Conservation (phyloP, 2,888 invertebrate species). For the Cryptocephalus primarius region DNA sequence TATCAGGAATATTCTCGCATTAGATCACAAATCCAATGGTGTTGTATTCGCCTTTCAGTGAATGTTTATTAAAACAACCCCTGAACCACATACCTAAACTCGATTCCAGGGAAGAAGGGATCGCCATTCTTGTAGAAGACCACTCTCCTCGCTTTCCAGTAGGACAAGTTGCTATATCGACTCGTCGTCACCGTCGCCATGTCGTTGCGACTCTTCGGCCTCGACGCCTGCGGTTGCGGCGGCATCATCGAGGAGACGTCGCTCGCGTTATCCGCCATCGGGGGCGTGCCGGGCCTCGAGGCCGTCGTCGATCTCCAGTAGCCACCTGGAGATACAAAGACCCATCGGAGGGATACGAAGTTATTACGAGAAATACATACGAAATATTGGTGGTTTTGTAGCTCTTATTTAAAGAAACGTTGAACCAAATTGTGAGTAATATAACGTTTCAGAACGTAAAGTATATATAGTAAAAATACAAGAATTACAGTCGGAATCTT, state of each 20-base stretch:
- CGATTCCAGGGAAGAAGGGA: slow-evolving; percentile 81
- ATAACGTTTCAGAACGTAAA: no score
- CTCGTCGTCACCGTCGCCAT: slow-evolving; percentile 35
- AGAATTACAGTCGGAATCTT: no score
- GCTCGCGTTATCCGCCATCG: slow-evolving; percentile 48
- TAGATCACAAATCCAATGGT: no score
- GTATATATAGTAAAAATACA: no score
- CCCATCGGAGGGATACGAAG: no score
- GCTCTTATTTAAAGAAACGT: no score
- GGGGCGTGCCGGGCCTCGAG: slow-evolving; percentile 42
- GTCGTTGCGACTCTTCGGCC: slow-evolving; percentile 43
- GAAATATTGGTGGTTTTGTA: no score
- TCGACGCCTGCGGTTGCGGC: slow-evolving; percentile 42
- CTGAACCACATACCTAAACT: slow-evolving; percentile 48
- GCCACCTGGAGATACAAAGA: slow-evolving; percentile 27
- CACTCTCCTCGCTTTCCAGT: slow-evolving; percentile 78
- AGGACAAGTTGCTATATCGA: slow-evolving; percentile 65
- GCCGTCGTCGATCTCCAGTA: slow-evolving; percentile 42
- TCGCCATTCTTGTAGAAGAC: slow-evolving; percentile 92
- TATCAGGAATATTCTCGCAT: no score
- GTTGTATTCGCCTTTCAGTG: no score
- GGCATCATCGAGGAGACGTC: slow-evolving; percentile 46
- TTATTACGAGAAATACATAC: neutral
- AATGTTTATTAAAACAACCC: no score
- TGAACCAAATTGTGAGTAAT: no score